Conservation (phyloP, 2,797 vertebrate species). For the Masticophis lateralis region DNA sequence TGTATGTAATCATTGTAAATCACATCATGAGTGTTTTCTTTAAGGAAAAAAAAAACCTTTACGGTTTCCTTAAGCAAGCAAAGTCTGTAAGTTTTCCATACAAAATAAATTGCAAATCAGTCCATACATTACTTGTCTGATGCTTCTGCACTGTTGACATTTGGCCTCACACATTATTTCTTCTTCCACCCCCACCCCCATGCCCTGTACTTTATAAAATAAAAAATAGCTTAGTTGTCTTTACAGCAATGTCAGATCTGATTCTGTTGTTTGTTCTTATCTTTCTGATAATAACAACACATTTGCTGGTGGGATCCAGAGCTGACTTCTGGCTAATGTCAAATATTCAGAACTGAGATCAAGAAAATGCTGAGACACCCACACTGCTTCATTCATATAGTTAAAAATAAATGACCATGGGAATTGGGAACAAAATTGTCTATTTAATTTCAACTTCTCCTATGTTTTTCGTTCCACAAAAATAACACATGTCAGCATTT, state of each 20-base stretch:
- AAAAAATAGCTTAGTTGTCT: background rate
- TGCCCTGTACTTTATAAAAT: background rate
- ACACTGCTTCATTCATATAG: background rate
- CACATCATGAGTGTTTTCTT: background rate
- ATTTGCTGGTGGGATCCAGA: conserved; percentile 14
- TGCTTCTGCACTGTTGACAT: background rate
- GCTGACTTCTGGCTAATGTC: conserved; percentile 20
- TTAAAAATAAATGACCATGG: background rate
- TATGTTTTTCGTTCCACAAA: background rate
- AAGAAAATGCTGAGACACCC: conserved; percentile 9
- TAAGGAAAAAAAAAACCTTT: background rate
- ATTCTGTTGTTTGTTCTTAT: conserved; percentile 22
- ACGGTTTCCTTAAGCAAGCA: background rate
- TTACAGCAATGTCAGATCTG: conserved; percentile 4
- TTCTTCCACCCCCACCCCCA: background rate
- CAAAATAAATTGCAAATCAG: background rate
- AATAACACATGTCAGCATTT: too few species aligned
- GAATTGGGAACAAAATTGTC: background rate
- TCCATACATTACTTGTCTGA: background rate
- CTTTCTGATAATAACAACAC: conserved; percentile 12
- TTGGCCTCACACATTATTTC: background rate
- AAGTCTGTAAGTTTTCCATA: background rate
- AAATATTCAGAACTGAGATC: background rate
- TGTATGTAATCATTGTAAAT: background rate
- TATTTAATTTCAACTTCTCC: background rate